Base-by-base conservation (phyloP, 2,113 vertebrate species). In the Lamprologus sp. region DNA sequence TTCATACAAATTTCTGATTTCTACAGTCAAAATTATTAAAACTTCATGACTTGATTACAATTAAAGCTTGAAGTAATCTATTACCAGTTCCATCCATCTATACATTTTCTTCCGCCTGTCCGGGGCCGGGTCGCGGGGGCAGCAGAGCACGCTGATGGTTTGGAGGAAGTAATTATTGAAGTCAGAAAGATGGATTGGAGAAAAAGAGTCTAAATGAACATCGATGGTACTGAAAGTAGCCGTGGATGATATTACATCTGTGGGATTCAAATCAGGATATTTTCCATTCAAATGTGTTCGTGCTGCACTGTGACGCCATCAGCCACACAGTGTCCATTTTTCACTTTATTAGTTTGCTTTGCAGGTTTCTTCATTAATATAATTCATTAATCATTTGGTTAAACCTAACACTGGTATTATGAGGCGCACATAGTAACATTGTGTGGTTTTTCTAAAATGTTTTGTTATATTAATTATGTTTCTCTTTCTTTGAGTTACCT, bases 201-300 rank as follows among this genome's bases (percentile, higher is more conserved):
- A 51, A 19, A 51, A 19, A 19, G 8, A 51, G 49, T 51, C 49
- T 51, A 19, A 51, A 3, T 51, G 3, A 51, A 51, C 7, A 51
- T 51, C 4, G 9, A 5, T 51, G 49, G 17, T 19, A 19, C 49
- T 51, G 3, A 51, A 1, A 51, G 49, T 51, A 51, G 49, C 49
- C 0, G 45, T 0, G 1, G 49, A 51, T 51, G 0, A 51, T 51
- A 9, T 51, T 51, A 51, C 8, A 51, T 51, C 49, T 51, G 49
- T 51, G 17, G 1, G 15, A 42, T 51, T 45, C 42, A 45, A 45
- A 45, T 45, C 42, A 45, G 42, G 42, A 45, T 45, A 45, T 45
- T 45, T 45, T 45, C 42, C 42, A 45, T 45, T 45, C 42, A 45
- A 45, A 45, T 45, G 42, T 45, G 42, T 45, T 45, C 6, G 0